Evolutionary conservation across 2,797 vertebrate species (phyloP).

Genomic region (Numenius phaeopus): DNA sequence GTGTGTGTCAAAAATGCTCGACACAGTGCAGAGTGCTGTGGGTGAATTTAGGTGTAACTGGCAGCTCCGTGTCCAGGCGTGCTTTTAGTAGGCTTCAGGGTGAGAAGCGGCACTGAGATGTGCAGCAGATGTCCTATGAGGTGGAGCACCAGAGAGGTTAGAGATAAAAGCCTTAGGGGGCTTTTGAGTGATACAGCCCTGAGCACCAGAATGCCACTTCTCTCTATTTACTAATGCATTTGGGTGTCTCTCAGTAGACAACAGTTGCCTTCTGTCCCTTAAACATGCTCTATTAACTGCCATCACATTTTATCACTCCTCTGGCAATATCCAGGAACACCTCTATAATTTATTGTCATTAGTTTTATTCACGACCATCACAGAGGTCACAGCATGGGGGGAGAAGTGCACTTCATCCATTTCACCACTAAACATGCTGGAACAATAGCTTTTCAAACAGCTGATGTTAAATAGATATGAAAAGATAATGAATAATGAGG

Average conservation of each 20-base stretch:
- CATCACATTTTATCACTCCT: constrained; percentile 43
- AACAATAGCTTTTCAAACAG: constrained; percentile 47
- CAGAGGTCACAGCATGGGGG: constrained; percentile 45
- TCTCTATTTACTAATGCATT: neutral
- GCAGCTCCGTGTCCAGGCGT: neutral
- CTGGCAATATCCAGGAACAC: constrained; percentile 55
- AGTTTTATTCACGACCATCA: constrained; percentile 47
- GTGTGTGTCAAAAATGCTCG: neutral
- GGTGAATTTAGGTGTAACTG: neutral
- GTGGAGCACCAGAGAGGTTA: neutral
- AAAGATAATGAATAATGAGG: constrained; percentile 26
- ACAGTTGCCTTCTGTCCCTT: constrained; percentile 31
- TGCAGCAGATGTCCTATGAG: neutral
- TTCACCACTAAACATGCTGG: neutral
- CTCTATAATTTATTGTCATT: constrained; percentile 70
- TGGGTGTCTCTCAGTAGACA: neutral
- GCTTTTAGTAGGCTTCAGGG: neutral
- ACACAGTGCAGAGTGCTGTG: neutral
- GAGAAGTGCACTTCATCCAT: constrained; percentile 33
- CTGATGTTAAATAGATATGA: constrained; percentile 10
- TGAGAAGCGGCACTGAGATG: neutral
- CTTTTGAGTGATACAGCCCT: neutral
- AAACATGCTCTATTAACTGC: constrained; percentile 56
- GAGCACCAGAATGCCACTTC: neutral
- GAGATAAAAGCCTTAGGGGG: neutral